phyloP scores from a whole-genome alignment of 2,888 invertebrate genomes.

The Lysandra coridon region DNA sequence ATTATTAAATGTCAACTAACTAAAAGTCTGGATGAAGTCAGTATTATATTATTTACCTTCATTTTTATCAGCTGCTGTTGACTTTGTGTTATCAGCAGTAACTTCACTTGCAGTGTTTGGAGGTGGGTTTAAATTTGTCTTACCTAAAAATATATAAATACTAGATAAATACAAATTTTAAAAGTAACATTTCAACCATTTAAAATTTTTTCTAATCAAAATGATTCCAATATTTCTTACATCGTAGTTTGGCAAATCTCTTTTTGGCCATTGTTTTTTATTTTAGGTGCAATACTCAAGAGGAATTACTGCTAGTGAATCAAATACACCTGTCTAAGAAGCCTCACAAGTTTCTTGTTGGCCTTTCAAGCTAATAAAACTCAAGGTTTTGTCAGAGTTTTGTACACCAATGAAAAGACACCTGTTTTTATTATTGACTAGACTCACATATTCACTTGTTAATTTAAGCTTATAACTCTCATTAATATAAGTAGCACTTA shows the following conservation, averaged over 20 bases:
- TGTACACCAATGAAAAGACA: neutral
- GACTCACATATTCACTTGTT: neutral
- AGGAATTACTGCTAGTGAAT: conserved; percentile 5
- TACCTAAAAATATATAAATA: conserved; percentile 51
- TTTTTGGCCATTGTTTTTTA: conserved; percentile 40
- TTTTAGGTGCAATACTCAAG: neutral
- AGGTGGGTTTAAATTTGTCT: conserved; percentile 58
- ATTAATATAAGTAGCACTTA: neutral
- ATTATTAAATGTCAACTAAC: too few species aligned
- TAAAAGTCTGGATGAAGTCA: neutral
- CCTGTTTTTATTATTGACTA: neutral
- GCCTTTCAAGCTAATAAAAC: conserved; percentile 1
- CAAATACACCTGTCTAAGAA: neutral
- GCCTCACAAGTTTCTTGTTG: neutral
- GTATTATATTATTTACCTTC: conserved; percentile 53
- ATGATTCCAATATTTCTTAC: conserved; percentile 32
- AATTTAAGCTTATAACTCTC: neutral
- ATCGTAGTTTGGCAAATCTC: conserved; percentile 40
- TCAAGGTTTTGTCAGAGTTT: conserved; percentile 15
- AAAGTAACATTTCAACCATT: conserved; percentile 9
- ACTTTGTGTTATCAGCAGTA: conserved; percentile 56
- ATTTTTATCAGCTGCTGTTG: conserved; percentile 63
- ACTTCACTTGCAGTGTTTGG: conserved; percentile 59
- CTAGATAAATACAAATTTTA: neutral
- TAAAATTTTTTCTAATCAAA: neutral